Percentiles rank a stretch among this genome's conserved stretches.
These are phyloP conservation scores for Argyrosomus regius DNA, from an alignment of 2,797 vertebrate genomes.

Conservation along the genomic window DNA sequence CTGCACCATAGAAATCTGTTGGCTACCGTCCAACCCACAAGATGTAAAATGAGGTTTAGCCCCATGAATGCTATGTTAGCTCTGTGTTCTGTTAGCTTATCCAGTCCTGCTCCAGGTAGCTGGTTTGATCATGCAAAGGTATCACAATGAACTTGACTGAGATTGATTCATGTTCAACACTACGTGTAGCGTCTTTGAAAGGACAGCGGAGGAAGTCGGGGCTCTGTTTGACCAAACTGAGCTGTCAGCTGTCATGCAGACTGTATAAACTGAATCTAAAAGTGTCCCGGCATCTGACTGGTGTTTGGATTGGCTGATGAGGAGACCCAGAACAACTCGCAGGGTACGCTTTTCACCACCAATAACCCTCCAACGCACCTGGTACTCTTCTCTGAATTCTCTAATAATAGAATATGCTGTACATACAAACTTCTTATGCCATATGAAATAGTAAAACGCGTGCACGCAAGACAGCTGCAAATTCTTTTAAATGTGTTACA, in stretches of 20 bases:
- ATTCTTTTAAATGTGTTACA: constrained; percentile 22
- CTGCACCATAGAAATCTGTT: neutral
- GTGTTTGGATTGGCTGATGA: constrained; percentile 21
- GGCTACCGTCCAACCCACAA: neutral
- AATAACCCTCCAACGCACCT: constrained; percentile 3
- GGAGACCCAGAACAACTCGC: constrained; percentile 18
- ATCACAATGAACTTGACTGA: neutral
- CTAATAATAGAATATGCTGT: constrained; percentile 19
- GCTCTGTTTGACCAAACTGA: constrained; percentile 40
- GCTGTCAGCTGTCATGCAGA: constrained; percentile 10
- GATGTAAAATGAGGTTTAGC: neutral
- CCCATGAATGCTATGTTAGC: no score
- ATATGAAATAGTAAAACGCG: constrained; percentile 11
- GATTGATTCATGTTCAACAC: neutral
- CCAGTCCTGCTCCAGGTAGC: neutral
- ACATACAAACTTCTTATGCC: neutral
- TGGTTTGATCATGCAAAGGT: neutral
- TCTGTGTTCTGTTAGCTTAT: neutral
- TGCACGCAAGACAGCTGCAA: constrained; percentile 2
- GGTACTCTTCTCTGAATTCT: constrained; percentile 3
- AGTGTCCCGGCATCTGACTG: constrained; percentile 8
- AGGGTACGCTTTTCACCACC: constrained; percentile 21
- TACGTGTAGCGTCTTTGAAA: neutral
- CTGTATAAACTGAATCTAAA: constrained; percentile 59
- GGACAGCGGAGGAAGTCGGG: constrained; percentile 20